These are phyloP conservation scores for Clarias platycephalus DNA, from an alignment of 2,797 vertebrate genomes.

Conservation along the genomic window DNA sequence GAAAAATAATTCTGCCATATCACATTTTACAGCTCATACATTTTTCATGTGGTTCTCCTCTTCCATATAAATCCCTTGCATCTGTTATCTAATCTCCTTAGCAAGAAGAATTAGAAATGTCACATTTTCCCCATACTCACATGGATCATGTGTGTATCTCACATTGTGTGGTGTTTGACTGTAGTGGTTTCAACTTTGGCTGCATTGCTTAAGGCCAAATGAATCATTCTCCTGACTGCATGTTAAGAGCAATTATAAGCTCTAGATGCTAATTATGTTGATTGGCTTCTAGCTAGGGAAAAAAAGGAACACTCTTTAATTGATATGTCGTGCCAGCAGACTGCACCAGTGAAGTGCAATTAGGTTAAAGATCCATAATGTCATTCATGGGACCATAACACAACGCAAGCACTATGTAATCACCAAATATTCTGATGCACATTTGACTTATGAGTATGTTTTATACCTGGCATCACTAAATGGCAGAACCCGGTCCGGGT, in stretches of 20 bases:
- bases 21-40: neutral
- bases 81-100: conserved; percentile 12
- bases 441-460: neutral
- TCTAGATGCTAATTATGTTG: conserved; percentile 33
- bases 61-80: conserved; percentile 10
- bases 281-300: conserved; percentile 4
- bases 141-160: neutral
- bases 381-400: neutral
- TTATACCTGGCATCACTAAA: too few species aligned
- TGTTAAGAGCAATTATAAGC: conserved; percentile 16
- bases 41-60: neutral
- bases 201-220: conserved; percentile 16
- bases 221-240: conserved; percentile 18
- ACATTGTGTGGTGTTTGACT: neutral
- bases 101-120: neutral
- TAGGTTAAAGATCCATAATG: conserved; percentile 13
- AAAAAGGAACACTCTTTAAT: conserved; percentile 17
- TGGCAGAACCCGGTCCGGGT: too few species aligned
- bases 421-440: neutral
- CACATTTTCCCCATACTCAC: neutral
- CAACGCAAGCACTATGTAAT: neutral
- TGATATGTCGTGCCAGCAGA: neutral
- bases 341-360: conserved; percentile 1
- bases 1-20: neutral
- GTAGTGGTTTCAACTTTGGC: conserved; percentile 13